These are phyloP conservation scores for Camptogramma bilineatum DNA, from an alignment of 2,888 invertebrate genomes.

Conservation along the genomic window DNA sequence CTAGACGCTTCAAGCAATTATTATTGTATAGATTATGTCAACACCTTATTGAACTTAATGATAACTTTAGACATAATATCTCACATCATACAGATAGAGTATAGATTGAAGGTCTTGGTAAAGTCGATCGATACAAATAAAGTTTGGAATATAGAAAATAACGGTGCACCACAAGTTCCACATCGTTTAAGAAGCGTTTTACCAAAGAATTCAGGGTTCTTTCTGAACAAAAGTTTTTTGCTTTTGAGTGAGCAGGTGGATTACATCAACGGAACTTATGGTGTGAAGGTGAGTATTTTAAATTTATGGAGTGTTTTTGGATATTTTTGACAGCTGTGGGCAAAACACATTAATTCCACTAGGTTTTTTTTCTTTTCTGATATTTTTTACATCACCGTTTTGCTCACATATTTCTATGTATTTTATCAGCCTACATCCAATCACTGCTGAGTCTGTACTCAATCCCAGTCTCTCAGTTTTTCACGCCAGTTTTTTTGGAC, in stretches of 20 bases:
- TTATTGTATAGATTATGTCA: conserved; percentile 42
- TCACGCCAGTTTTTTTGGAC: too few species aligned
- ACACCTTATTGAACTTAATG: conserved; percentile 44
- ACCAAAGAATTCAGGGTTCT: conserved; percentile 27
- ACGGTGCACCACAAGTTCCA: too few species aligned
- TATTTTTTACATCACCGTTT: too few species aligned
- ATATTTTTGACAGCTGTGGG: too few species aligned
- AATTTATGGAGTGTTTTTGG: too few species aligned
- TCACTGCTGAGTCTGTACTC: too few species aligned
- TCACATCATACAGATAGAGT: conserved; percentile 48
- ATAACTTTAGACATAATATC: conserved; percentile 39
- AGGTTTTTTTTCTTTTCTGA: too few species aligned
- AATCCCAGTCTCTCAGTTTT: too few species aligned
- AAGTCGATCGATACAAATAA: neutral
- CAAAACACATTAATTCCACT: too few species aligned
- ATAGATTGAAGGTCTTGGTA: conserved; percentile 36
- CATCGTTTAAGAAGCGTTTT: conserved; percentile 3
- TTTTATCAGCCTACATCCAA: too few species aligned
- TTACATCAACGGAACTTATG: conserved; percentile 44
- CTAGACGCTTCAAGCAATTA: conserved; percentile 25
- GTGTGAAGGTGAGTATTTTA: conserved; percentile 42
- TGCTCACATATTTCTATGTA: too few species aligned
- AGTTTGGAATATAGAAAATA: neutral
- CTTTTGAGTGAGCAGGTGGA: conserved; percentile 44
- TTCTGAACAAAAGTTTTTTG: conserved; percentile 44